These are phyloP conservation scores for Lepidurus arcticus DNA, from an alignment of 1,140 invertebrate species.

Conservation along the genomic window DNA sequence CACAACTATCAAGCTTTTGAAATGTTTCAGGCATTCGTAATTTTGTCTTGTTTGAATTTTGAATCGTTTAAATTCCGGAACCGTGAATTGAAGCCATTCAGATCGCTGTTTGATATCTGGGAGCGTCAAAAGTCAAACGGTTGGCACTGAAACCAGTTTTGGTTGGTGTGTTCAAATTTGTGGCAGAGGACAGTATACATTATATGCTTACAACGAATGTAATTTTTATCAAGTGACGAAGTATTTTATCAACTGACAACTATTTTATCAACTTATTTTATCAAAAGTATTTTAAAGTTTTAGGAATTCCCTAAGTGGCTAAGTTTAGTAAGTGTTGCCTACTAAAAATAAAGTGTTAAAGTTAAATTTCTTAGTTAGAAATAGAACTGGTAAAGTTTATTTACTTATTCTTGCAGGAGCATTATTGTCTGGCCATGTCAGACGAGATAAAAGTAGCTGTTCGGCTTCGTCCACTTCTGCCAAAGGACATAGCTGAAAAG, in stretches of 20 bases:
- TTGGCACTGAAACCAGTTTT: neutral
- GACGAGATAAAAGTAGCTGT: conserved; percentile 68
- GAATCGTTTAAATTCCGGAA: neutral
- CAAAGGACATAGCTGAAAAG: conserved; percentile 30
- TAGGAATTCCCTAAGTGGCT: too few relatives aligned
- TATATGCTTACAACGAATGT: too few relatives aligned
- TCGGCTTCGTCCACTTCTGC: conserved; percentile 58
- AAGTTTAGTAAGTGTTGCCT: too few relatives aligned
- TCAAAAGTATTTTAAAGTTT: too few relatives aligned
- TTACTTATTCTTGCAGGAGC: neutral
- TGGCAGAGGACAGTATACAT: too few relatives aligned
- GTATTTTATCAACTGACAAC: too few relatives aligned
- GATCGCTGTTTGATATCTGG: too few relatives aligned
- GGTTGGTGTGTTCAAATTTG: neutral
- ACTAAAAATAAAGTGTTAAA: neutral
- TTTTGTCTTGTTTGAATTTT: neutral
- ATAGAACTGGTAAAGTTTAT: neutral
- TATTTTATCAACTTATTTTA: too few relatives aligned
- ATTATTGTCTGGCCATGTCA: conserved; percentile 42
- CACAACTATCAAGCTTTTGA: neutral
- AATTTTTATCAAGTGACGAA: too few relatives aligned
- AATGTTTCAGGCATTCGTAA: neutral
- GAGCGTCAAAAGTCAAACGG: neutral
- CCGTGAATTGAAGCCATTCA: too few relatives aligned
- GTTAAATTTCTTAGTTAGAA: neutral